Evolutionary conservation across 2,797 vertebrate species (phyloP), one percentile per base, ranked within the genome.

Genomic region (Eulemur rubriventer): DNA sequence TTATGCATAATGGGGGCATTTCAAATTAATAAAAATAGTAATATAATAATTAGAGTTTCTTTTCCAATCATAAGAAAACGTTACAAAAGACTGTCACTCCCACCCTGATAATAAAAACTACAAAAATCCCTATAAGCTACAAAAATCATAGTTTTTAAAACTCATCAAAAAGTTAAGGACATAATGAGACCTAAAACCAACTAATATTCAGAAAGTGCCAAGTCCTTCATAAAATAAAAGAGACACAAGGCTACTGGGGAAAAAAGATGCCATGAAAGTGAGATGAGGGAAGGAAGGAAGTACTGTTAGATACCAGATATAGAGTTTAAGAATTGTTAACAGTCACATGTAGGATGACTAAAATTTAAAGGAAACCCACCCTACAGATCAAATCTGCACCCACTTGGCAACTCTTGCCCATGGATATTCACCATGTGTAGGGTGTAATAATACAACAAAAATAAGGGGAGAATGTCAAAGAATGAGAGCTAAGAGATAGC

Each of bases 21-120:
- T 90, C 46, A 95, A 50, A 59, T 78, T 48, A 61, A 69, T 33
- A 52, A 35, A 26, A 82, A 50, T 55, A 17, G n/a, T 33, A 52
- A n/a, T 26, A 26, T 30, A 48, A 35, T 70, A 85, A 80, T 30
- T 89, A 24, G 9, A 76, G 28, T 88, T 89, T 70, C 28, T 95
- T 92, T 94, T 57, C 30, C 4, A 92, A 63, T 59, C 52, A 94
- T 52, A 84, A 80, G 59, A 87, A 41, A 96, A 96, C 63, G 13
- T 91, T 88, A 50, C 7, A 24, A 91, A 72, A 92, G n/a, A 35
- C 10, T 57, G 0, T 69, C 55, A 67, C 30, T 91, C 24, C 30
- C 28, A 65, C 16, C 33, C 35, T 41, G 84, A 69, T 17, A 50
- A 83, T 52, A 63, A 67, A 6, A 80, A 41, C 7, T 73, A 82